Conservation (phyloP, 2,888 invertebrate species). For the Linyphia triangularis region DNA sequence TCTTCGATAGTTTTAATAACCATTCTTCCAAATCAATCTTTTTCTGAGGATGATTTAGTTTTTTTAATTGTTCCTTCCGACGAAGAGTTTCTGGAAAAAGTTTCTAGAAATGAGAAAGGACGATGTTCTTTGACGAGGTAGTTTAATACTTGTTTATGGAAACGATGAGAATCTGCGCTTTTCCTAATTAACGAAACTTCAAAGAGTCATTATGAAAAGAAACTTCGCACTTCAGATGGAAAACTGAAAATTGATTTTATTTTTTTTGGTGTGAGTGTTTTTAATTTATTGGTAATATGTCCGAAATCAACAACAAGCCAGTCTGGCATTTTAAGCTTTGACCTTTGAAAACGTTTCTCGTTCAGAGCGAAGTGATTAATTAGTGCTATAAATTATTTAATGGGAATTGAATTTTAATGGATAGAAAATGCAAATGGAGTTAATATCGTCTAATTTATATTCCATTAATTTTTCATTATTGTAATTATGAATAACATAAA, state of each 20-base stretch:
- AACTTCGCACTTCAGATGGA: background rate
- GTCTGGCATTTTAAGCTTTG: too few species aligned
- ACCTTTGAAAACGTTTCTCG: too few species aligned
- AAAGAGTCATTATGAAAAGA: background rate
- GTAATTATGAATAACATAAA: too few species aligned
- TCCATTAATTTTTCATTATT: too few species aligned
- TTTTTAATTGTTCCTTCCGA: background rate
- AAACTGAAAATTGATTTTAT: background rate
- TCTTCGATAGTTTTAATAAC: constrained; percentile 9
- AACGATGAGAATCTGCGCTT: background rate
- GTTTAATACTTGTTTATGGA: background rate
- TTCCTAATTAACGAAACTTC: background rate
- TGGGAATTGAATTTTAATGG: too few species aligned
- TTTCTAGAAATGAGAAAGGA: background rate
- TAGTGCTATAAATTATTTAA: too few species aligned
- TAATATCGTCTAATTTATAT: too few species aligned
- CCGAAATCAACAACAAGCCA: too few species aligned
- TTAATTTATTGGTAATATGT: background rate
- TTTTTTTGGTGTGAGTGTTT: background rate
- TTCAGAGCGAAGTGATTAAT: too few species aligned
- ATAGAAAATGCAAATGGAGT: too few species aligned
- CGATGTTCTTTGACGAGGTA: background rate
- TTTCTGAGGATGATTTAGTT: background rate
- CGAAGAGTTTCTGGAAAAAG: too few species aligned
- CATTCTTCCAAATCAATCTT: background rate